A percentile compares a stretch with the other conserved stretches of the same genome.
These are phyloP conservation scores for Phoeniculus purpureus DNA, from an alignment of 2,797 vertebrate species.

Conservation along the genomic window DNA sequence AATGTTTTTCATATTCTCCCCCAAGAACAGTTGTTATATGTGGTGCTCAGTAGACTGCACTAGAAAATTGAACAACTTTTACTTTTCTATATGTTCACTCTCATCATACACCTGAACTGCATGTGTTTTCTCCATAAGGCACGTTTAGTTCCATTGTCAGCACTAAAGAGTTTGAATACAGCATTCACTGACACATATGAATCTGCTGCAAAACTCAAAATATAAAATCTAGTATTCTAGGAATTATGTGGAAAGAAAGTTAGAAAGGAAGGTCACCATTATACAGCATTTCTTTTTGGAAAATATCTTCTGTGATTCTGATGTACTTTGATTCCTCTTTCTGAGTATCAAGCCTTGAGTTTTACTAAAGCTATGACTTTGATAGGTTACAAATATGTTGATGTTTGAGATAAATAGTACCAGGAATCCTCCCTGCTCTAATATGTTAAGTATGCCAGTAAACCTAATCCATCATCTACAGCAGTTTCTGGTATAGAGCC, in stretches of 20 bases:
- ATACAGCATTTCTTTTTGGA: not conserved
- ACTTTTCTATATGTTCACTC: not conserved
- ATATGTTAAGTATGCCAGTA: not conserved
- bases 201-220: rapidly evolving
- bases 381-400: not conserved
- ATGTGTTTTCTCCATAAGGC: not conserved
- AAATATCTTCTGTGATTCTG: not conserved
- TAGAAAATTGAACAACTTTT: not conserved
- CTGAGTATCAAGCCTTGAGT: not conserved
- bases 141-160: not conserved
- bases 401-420: not conserved
- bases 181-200: not conserved
- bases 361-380: not conserved
- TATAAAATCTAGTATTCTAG: not conserved
- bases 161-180: not conserved
- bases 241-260: not conserved
- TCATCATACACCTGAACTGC: not conserved
- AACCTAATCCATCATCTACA: not conserved
- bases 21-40: not conserved
- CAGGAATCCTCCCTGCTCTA: not conserved
- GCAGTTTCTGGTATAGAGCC: not conserved
- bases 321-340: not conserved
- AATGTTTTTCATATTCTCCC: not conserved
- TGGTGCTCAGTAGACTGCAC: not conserved
- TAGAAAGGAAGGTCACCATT: not conserved